phyloP scores from a whole-genome alignment of 2,888 invertebrate genomes.

The Zygogramma bicolorata region DNA sequence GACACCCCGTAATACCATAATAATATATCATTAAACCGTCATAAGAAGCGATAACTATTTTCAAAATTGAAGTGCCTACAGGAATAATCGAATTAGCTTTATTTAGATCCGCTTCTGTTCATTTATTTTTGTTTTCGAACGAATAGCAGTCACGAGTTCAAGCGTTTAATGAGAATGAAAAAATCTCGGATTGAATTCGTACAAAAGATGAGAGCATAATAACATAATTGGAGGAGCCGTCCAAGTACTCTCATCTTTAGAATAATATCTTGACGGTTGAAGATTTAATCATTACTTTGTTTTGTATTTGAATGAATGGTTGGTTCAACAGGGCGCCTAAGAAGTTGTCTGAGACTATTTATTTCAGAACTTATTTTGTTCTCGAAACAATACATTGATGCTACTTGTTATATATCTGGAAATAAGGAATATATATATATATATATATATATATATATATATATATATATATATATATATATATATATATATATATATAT shows the following conservation, averaged over 20 bases:
- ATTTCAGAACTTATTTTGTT: too few relatives aligned
- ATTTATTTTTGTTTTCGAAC: conserved; percentile 30
- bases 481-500: too few relatives aligned
- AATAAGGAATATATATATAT: too few relatives aligned
- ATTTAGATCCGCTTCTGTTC: conserved; percentile 31
- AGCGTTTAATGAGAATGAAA: conserved; percentile 12
- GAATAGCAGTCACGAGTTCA: conserved; percentile 3
- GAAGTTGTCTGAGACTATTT: too few relatives aligned
- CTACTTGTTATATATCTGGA: too few relatives aligned
- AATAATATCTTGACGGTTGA: conserved; percentile 40
- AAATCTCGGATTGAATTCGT: conserved; percentile 17
- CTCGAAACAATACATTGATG: too few relatives aligned
- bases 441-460: too few relatives aligned
- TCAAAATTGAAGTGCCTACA: conserved; percentile 30
- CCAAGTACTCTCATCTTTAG: conserved; percentile 41
- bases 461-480: too few relatives aligned
- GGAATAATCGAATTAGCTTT: conserved; percentile 42
- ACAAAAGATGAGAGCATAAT: conserved; percentile 36
- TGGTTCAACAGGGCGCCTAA: background rate
- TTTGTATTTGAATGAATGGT: background rate
- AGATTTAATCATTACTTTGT: conserved; percentile 44
- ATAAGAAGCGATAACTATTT: conserved; percentile 2
- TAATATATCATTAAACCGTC: conserved; percentile 17
- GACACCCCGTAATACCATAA: conserved; percentile 19
- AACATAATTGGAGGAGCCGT: conserved; percentile 46